Conservation (phyloP, 2,797 vertebrate genomes). For the Malurus leucopterus region DNA sequence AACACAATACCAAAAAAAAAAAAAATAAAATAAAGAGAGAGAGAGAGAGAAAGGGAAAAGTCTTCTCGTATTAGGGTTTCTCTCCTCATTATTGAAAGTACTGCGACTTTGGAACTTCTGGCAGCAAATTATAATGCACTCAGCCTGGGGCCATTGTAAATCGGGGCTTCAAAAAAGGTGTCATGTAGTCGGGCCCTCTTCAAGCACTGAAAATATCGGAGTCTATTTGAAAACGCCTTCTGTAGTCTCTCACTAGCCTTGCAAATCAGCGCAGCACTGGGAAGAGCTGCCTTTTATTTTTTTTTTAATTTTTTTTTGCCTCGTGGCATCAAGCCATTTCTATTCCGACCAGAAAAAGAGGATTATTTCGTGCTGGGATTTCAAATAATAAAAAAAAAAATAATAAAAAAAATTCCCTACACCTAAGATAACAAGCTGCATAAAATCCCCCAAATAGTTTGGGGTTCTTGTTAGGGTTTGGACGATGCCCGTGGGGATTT, state of each 20-base stretch:
- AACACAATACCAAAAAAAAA: conserved; percentile 49
- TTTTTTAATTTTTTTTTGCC: neutral
- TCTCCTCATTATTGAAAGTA: conserved; percentile 59
- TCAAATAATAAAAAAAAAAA: neutral
- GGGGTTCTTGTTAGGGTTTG: neutral
- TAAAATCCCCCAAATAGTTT: conserved; percentile 7
- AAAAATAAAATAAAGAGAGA: neutral
- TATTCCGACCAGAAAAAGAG: conserved; percentile 37
- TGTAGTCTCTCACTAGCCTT: conserved; percentile 63
- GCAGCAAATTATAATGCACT: conserved; percentile 70
- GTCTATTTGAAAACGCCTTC: conserved; percentile 65
- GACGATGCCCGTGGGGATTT: neutral
- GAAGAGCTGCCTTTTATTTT: conserved; percentile 50
- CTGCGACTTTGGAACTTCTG: conserved; percentile 60
- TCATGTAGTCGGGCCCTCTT: conserved; percentile 58
- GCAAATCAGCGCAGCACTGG: conserved; percentile 69
- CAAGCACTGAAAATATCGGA: conserved; percentile 62
- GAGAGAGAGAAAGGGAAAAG: neutral
- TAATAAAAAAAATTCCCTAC: neutral
- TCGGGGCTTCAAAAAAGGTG: conserved; percentile 56
- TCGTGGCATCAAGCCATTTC: conserved; percentile 44
- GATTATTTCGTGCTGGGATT: conserved; percentile 50
- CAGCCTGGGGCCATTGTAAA: conserved; percentile 72
- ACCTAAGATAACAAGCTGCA: conserved; percentile 48
- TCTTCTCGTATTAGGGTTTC: conserved; percentile 55